A percentile compares a stretch with the other conserved stretches of the same genome.
These are phyloP conservation scores for Apocheima hispidaria DNA, from an alignment of 2,888 invertebrate species.

Conservation along the genomic window DNA sequence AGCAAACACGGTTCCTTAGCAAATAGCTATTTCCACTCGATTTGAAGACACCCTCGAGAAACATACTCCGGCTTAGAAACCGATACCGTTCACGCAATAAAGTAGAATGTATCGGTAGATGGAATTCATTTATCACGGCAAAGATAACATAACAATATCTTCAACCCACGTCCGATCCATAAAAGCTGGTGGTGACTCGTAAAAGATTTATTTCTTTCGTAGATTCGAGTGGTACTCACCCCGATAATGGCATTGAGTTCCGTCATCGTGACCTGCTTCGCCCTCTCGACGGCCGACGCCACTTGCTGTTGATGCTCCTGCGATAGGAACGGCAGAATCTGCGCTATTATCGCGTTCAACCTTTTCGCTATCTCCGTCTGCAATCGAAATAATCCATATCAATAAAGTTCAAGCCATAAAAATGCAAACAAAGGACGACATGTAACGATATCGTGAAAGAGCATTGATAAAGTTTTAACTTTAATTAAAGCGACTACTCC, in stretches of 20 bases:
- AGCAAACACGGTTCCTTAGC: conserved; percentile 28
- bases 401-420: conserved; percentile 36
- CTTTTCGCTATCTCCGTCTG: conserved; percentile 98
- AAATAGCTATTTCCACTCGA: conserved; percentile 31
- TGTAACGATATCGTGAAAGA: conserved; percentile 50
- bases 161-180: conserved; percentile 43
- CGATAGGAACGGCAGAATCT: conserved; percentile 96
- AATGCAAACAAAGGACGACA: conserved; percentile 42
- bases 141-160: conserved; percentile 42
- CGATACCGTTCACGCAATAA: conserved; percentile 28
- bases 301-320: conserved; percentile 97
- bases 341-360: conserved; percentile 96
- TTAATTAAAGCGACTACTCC: conserved; percentile 58
- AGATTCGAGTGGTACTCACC: conserved; percentile 87
- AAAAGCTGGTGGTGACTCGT: conserved; percentile 44
- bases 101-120: conserved; percentile 39
- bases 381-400: conserved; percentile 65
- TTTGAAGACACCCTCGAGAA: conserved; percentile 33
- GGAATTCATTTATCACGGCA: conserved; percentile 38
- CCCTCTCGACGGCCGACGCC: conserved; percentile 96
- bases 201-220: conserved; percentile 46
- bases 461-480: conserved; percentile 57
- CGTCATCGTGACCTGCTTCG: conserved; percentile 98
- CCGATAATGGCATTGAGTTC: conserved; percentile 97
- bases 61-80: conserved; percentile 26